Percentiles rank a stretch among this genome's conserved stretches.
Evolutionary conservation across 1,140 invertebrate species (phyloP).

Genomic region (Hetaerina americana): DNA sequence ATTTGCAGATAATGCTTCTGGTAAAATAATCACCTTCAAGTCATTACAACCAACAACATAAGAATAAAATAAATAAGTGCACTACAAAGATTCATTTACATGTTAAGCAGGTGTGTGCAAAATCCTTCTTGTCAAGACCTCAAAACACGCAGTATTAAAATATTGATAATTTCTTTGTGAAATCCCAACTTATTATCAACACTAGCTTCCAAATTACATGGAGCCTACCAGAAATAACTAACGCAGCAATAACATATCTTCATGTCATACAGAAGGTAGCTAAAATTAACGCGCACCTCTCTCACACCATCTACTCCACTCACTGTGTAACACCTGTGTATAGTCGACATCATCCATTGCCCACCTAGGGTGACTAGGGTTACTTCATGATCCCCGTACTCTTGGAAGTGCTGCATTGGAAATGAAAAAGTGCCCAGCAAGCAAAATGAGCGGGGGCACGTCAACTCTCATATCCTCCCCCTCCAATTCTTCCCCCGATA

Average conservation of each 20-base stretch:
- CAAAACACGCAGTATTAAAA: neutral
- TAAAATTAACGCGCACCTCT: neutral
- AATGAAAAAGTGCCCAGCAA: neutral
- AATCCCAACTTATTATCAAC: neutral
- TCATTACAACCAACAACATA: no score
- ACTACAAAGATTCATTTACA: no score
- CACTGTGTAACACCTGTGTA: neutral
- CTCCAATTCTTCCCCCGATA: no score
- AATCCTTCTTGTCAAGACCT: neutral
- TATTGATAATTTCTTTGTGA: neutral
- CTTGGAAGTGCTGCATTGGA: neutral
- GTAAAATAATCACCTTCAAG: no score
- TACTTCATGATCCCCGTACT: neutral
- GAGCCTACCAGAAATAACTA: neutral
- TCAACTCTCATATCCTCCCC: no score
- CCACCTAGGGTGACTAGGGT: neutral
- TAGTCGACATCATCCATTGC: neutral
- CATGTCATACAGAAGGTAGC: neutral
- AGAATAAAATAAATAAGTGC: no score
- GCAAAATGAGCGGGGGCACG: no score
- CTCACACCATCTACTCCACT: neutral
- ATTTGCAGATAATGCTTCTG: no score
- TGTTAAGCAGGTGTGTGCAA: neutral
- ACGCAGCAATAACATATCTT: no score
- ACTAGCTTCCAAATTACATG: neutral